phyloP scores from a whole-genome alignment of 2,888 invertebrate genomes.

The Nasonovia ribisnigri region DNA sequence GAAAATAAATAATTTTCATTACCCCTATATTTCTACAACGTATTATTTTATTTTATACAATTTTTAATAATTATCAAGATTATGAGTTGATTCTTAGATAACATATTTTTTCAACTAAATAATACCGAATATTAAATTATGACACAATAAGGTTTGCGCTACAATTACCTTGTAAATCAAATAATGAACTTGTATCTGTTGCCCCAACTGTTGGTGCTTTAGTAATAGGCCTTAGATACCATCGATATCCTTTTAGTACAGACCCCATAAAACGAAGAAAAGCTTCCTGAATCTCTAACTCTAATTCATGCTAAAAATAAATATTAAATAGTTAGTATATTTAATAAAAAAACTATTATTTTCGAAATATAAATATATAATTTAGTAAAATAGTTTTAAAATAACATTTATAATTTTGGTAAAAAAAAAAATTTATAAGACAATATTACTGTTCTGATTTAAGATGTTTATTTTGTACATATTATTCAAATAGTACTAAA shows the following conservation, averaged over 20 bases:
- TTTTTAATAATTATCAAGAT: not conserved
- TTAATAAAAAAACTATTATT: slow-evolving; percentile 12
- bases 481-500: not conserved
- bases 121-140: not conserved
- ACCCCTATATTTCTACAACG: not conserved
- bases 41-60: not conserved
- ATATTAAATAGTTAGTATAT: not conserved
- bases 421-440: not conserved
- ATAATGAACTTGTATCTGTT: slow-evolving; percentile 94
- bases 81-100: not conserved
- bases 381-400: not conserved
- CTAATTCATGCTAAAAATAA: slow-evolving; percentile 80
- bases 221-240: slow-evolving; percentile 90
- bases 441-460: not conserved
- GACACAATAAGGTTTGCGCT: not conserved
- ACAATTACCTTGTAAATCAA: slow-evolving; percentile 82
- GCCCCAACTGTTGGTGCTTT: slow-evolving; percentile 93
- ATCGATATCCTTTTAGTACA: slow-evolving; percentile 90
- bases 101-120: not conserved
- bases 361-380: not conserved
- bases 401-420: not conserved
- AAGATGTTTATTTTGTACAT: not conserved
- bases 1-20: not conserved
- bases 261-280: slow-evolving; percentile 96
- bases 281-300: slow-evolving; percentile 96